A percentile compares a stretch with the other conserved stretches of the same genome.
phyloP scores from a whole-genome alignment of 2,797 vertebrate species.

The Crypturellus tataupa region DNA sequence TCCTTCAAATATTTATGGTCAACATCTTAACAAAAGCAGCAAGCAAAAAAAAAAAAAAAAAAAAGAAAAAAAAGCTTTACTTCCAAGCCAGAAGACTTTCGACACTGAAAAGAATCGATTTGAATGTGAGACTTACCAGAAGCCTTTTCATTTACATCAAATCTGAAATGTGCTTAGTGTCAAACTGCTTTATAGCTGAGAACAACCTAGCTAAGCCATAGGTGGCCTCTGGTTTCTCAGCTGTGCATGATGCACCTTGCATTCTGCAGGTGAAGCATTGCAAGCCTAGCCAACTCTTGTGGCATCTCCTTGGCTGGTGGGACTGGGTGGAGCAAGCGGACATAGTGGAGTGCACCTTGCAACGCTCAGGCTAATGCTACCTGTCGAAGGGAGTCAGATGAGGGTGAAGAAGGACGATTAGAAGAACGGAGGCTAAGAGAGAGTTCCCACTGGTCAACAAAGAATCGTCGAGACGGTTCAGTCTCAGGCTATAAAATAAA shows the following conservation, averaged over 20 bases:
- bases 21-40: neutral
- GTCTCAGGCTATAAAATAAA: constrained; percentile 85
- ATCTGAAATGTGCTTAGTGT: neutral
- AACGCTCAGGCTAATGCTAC: constrained; percentile 81
- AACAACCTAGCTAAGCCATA: neutral
- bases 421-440: constrained; percentile 83
- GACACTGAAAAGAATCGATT: neutral
- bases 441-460: constrained; percentile 91
- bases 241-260: neutral
- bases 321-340: constrained; percentile 35
- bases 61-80: constrained; percentile 2
- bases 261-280: constrained; percentile 30
- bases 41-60: constrained; percentile 21
- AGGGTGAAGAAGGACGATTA: constrained; percentile 82
- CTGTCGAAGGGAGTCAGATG: constrained; percentile 89
- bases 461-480: constrained; percentile 87
- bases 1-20: neutral
- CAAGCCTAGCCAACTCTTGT: neutral
- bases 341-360: constrained; percentile 35
- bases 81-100: neutral
- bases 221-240: neutral
- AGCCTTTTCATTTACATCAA: neutral
- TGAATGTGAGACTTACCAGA: neutral
- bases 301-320: constrained; percentile 12
- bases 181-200: neutral